Conservation (phyloP, 2,888 invertebrate genomes). For the Hypomecis atomaria region DNA sequence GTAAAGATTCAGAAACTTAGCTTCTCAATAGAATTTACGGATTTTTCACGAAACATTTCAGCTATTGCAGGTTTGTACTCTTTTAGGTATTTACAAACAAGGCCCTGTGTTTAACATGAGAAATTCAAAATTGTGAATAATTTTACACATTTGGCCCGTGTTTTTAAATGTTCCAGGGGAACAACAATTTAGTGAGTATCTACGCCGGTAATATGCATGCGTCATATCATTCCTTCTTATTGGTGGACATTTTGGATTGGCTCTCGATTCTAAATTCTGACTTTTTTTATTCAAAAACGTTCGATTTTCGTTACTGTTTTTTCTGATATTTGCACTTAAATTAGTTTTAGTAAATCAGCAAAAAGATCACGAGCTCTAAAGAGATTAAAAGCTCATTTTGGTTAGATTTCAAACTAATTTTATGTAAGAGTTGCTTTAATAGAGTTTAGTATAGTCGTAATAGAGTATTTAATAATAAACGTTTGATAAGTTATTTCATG, state of each 20-base stretch:
- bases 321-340: too few relatives aligned
- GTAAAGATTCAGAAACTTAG: too few relatives aligned
- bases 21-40: neutral
- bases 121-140: slow-evolving; percentile 70
- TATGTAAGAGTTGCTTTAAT: too few relatives aligned
- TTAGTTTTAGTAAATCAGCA: too few relatives aligned
- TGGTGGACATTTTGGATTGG: slow-evolving; percentile 38
- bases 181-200: slow-evolving; percentile 84
- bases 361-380: too few relatives aligned
- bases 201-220: slow-evolving; percentile 72
- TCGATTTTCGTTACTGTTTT: neutral
- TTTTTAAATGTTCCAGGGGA: slow-evolving; percentile 80
- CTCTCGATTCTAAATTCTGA: slow-evolving; percentile 35
- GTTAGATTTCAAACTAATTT: too few relatives aligned
- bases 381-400: too few relatives aligned
- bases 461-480: too few relatives aligned
- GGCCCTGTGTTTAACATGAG: slow-evolving; percentile 39
- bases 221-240: slow-evolving; percentile 35
- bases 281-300: neutral
- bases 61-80: neutral
- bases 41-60: neutral
- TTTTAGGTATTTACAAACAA: neutral
- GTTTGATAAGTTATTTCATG: too few relatives aligned
- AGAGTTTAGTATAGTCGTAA: too few relatives aligned
- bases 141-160: slow-evolving; percentile 71